phyloP scores from a whole-genome alignment of 2,888 invertebrate species.

The Fragum whitleyi region DNA sequence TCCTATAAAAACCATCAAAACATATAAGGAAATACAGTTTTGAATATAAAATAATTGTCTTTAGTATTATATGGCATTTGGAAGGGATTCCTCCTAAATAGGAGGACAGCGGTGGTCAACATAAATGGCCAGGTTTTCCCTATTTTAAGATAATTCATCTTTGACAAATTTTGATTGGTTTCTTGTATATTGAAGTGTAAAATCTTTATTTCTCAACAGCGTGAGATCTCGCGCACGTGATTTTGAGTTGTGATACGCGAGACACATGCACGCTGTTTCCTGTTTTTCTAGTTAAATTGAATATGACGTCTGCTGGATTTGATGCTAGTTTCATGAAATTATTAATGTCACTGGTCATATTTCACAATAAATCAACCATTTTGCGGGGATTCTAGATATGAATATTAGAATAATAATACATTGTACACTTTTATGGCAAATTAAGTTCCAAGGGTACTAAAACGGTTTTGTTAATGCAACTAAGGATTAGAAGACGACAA shows the following conservation, averaged over 20 bases:
- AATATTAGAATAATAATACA: too few species aligned
- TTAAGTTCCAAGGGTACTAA: too few species aligned
- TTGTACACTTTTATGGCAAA: too few species aligned
- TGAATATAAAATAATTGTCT: too few species aligned
- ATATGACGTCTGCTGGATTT: conserved; percentile 48
- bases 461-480: too few species aligned
- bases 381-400: not conserved
- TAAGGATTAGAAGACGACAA: too few species aligned
- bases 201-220: conserved; percentile 58
- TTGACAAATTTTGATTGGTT: conserved; percentile 69
- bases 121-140: too few species aligned
- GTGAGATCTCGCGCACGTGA: conserved; percentile 41
- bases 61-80: too few species aligned
- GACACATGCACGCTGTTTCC: conserved; percentile 42
- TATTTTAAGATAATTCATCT: conserved; percentile 69
- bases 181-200: conserved; percentile 55
- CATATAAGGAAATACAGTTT: too few species aligned
- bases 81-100: too few species aligned
- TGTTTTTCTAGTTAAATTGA: conserved; percentile 57
- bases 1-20: too few species aligned
- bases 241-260: conserved; percentile 33
- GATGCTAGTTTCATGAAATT: conserved; percentile 35
- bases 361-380: conserved; percentile 55
- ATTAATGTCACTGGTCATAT: conserved; percentile 49
- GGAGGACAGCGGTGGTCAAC: too few species aligned